A percentile compares a stretch with the other conserved stretches of the same genome.
Conservation (phyloP, 2,113 vertebrate species). For the Aspiorhynchus laticeps region DNA sequence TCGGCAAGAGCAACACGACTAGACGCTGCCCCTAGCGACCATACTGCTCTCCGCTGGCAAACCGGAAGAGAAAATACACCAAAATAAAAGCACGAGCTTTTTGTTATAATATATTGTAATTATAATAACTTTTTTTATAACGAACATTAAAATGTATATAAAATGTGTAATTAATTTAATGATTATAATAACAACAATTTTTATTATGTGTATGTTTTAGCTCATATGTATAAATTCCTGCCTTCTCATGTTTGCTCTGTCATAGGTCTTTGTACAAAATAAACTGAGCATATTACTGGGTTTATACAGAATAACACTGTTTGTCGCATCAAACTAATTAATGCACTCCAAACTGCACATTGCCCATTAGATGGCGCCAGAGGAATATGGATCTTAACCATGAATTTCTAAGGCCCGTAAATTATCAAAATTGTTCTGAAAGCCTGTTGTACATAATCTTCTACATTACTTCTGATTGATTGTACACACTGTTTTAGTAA, state of each 20-base stretch:
- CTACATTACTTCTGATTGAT: neutral
- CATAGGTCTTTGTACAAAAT: neutral
- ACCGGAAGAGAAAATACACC: neutral
- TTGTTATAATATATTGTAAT: neutral
- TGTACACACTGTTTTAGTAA: neutral
- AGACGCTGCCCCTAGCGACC: neutral
- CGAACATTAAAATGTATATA: neutral
- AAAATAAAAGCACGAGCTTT: conserved; percentile 29
- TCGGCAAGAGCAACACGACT: neutral
- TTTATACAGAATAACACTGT: neutral
- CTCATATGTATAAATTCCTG: neutral
- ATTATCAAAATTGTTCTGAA: neutral
- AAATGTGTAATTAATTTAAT: neutral
- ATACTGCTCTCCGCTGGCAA: neutral
- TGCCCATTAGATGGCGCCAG: conserved; percentile 1
- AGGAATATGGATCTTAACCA: neutral
- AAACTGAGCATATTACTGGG: neutral
- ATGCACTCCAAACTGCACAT: neutral
- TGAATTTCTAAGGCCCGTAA: neutral
- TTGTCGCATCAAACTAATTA: neutral
- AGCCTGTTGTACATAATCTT: neutral
- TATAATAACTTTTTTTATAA: neutral
- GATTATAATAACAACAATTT: neutral
- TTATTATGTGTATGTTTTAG: neutral
- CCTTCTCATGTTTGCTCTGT: neutral